Percentiles rank a stretch among this genome's conserved stretches.
Evolutionary conservation across 2,113 vertebrate genomes (phyloP).

Genomic region (Hippocampus zosterae): DNA sequence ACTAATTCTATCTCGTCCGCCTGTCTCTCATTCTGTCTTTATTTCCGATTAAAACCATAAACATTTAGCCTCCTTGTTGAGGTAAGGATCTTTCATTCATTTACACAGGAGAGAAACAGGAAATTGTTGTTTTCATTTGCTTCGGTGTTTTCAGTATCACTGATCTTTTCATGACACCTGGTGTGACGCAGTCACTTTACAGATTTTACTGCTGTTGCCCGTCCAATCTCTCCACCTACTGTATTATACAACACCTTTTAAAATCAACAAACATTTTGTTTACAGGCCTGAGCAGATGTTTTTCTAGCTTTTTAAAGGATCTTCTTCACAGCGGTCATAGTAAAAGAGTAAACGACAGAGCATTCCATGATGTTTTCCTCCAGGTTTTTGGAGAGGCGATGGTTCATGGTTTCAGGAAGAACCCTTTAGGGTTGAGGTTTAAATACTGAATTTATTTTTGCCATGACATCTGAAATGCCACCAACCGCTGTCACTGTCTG

Average conservation of each 20-base stretch:
- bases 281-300: neutral
- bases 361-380: neutral
- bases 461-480: neutral
- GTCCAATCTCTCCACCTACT: conserved; percentile 4
- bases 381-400: neutral
- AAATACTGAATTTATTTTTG: neutral
- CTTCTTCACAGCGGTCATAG: neutral
- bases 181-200: conserved; percentile 29
- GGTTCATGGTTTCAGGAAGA: neutral
- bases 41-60: conserved; percentile 1
- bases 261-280: neutral
- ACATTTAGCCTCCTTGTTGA: neutral
- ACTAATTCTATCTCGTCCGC: conserved; percentile 9
- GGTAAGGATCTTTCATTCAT: neutral
- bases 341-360: neutral
- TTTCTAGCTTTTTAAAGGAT: neutral
- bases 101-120: conserved; percentile 28
- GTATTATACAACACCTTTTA: conserved; percentile 14
- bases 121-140: conserved; percentile 33
- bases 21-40: conserved; percentile 19
- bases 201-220: conserved; percentile 1
- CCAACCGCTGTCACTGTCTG: neutral
- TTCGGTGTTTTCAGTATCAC: conserved; percentile 24
- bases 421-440: neutral
- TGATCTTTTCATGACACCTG: conserved; percentile 32